phyloP scores from a whole-genome alignment of 2,888 invertebrate species.

The Holacanthella duospinosa region DNA sequence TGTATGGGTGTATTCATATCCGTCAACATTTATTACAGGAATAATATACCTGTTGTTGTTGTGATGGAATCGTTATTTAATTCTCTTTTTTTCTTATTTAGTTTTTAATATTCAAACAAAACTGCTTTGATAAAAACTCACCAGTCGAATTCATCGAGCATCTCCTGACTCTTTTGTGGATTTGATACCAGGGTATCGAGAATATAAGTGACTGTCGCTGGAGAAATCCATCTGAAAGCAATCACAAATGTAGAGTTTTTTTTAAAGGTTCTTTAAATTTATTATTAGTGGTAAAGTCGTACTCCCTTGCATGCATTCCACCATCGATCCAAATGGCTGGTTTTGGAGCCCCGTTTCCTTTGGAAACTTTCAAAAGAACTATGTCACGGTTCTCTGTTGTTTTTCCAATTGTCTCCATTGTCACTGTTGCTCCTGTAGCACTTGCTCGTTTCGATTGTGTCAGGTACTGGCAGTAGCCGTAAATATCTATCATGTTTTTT shows the following conservation, averaged over 20 bases:
- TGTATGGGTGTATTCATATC: conserved; percentile 75
- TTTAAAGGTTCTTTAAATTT: neutral
- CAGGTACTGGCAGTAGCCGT: conserved; percentile 20
- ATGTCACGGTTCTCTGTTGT: conserved; percentile 39
- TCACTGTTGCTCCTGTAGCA: conserved; percentile 27
- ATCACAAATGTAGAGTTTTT: conserved; percentile 39
- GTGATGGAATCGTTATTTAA: neutral
- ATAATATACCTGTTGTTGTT: conserved; percentile 44
- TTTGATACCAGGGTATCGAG: conserved; percentile 27
- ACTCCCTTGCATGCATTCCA: conserved; percentile 71
- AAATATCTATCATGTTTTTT: conserved; percentile 22
- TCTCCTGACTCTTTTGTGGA: conserved; percentile 44
- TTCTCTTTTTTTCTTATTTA: neutral
- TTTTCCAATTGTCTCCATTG: conserved; percentile 38
- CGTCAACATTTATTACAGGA: conserved; percentile 70
- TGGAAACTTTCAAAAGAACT: conserved; percentile 41
- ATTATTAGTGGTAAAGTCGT: neutral
- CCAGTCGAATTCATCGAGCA: conserved; percentile 49
- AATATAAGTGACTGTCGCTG: conserved; percentile 33
- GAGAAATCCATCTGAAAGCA: conserved; percentile 52
- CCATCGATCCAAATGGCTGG: conserved; percentile 47
- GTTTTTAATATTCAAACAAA: neutral
- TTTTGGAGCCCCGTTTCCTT: conserved; percentile 38
- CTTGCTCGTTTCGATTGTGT: conserved; percentile 23
- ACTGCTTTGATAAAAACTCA: conserved; percentile 41